Base-by-base conservation (phyloP, 2,797 vertebrate species). In the Gallinago nigripennis region DNA sequence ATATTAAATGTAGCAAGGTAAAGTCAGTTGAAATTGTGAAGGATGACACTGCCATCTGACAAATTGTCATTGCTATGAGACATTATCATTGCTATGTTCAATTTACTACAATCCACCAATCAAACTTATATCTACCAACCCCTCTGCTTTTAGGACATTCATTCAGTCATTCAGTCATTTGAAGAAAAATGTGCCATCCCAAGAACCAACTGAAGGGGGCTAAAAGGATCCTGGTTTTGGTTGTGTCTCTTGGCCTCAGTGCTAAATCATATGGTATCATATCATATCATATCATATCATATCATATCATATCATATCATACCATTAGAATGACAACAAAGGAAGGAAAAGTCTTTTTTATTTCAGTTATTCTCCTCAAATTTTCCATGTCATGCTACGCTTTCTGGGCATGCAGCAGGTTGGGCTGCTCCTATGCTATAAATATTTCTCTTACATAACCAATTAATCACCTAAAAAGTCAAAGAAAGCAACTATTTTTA, bases 381-480 rank as follows among this genome's bases (percentile, higher is more conserved):
- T 95, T 88, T 82, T 94, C 78, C 68, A 58, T 31, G 75, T 81
- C 91, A 96, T 90, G 76, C 68, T 94, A 80, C 35, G 60, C 60
- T 94, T 93, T 82, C 71, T 90, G 83, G 53, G 45, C 58, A 87
- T 61, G 70, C 46, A 84, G 91, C 77, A 96, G 65, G 75, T 75
- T 89, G 37, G 61, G 50, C 50, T 73, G 90, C 56, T 87, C 46
- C 84, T 92, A n/a, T 35, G 61, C 88, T 95, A 96, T 94, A 95
- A 95, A 96, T 95, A 93, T 48, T 92, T 83, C 79, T 92, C 86
- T 96, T 96, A 94, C 53, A 92, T 95, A 95, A 96, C 77, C 77
- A 96, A 96, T 97, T 96, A 95, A 96, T 96, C 90, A 95, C 81
- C 90, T 94, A 94, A 95, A 91, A 96, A 94, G 88, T 90, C 95